A percentile compares a stretch with the other conserved stretches of the same genome.
Evolutionary conservation across 2,797 vertebrate genomes (phyloP).

Genomic region (Enteromius fasciolatus): DNA sequence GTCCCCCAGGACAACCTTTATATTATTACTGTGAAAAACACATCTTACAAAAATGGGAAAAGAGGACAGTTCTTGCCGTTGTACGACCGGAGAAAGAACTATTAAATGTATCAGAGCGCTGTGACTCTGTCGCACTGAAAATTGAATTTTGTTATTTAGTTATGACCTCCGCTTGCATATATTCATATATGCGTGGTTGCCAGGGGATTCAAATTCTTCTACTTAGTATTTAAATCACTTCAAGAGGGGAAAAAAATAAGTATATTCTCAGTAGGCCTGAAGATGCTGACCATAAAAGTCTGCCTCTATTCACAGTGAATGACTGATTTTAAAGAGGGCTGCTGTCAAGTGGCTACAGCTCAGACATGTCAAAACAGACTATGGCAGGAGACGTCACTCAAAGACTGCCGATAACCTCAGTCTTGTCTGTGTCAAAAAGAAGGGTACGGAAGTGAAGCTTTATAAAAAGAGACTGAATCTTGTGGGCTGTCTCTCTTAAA

Average conservation of each 20-base stretch:
- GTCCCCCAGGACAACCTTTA: conserved; percentile 6
- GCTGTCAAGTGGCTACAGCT: conserved; percentile 15
- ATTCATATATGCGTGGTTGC: neutral
- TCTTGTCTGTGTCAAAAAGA: conserved; percentile 31
- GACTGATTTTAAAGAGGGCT: conserved; percentile 31
- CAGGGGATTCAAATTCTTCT: neutral
- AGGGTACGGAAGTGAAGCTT: neutral
- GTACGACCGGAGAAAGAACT: neutral
- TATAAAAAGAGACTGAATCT: conserved; percentile 6
- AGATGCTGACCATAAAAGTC: conserved; percentile 21
- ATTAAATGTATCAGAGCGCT: neutral
- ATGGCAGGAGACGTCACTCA: conserved; percentile 16
- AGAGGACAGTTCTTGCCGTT: neutral
- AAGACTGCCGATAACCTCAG: conserved; percentile 26
- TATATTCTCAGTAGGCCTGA: conserved; percentile 6
- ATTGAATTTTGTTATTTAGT: conserved; percentile 26
- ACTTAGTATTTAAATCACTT: conserved; percentile 33
- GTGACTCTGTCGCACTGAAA: neutral
- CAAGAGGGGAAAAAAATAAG: neutral
- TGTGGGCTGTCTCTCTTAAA: neutral
- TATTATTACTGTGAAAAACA: conserved; percentile 32
- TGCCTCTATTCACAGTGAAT: conserved; percentile 23
- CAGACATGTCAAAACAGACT: conserved; percentile 19
- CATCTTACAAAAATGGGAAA: conserved; percentile 6
- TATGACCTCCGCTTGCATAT: conserved; percentile 4